Evolutionary conservation across 2,113 vertebrate species (phyloP).

Genomic region (Vulpes vulpes): DNA sequence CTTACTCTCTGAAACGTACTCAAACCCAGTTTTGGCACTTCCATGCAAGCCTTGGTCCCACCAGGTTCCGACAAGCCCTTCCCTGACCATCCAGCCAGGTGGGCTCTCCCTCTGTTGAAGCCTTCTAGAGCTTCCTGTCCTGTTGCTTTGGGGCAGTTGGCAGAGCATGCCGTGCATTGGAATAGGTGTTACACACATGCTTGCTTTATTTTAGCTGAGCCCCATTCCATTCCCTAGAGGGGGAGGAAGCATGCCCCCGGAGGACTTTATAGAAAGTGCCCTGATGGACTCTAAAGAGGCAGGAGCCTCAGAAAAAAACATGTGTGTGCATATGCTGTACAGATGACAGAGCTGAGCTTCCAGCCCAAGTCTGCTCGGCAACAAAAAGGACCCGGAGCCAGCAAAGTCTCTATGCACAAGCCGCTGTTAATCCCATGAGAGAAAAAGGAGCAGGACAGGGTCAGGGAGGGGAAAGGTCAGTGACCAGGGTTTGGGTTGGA

Average conservation of each 20-base stretch:
- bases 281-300: neutral
- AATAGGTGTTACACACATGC: rapidly evolving
- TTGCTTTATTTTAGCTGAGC: neutral
- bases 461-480: neutral
- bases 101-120: neutral
- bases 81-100: too few species aligned
- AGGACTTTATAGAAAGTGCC: neutral
- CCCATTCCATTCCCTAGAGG: neutral
- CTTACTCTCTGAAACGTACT: neutral
- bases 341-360: neutral
- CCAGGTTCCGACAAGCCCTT: neutral
- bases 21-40: neutral
- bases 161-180: neutral
- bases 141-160: neutral
- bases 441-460: neutral
- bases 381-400: neutral
- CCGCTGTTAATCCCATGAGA: neutral
- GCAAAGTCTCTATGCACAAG: neutral
- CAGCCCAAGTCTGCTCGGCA: neutral
- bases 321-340: neutral
- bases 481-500: neutral
- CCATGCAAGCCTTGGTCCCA: too few species aligned
- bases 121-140: neutral
- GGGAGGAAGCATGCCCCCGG: neutral
- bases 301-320: neutral